Conservation (phyloP, 2,113 vertebrate genomes). For the Oxyura jamaicensis region DNA sequence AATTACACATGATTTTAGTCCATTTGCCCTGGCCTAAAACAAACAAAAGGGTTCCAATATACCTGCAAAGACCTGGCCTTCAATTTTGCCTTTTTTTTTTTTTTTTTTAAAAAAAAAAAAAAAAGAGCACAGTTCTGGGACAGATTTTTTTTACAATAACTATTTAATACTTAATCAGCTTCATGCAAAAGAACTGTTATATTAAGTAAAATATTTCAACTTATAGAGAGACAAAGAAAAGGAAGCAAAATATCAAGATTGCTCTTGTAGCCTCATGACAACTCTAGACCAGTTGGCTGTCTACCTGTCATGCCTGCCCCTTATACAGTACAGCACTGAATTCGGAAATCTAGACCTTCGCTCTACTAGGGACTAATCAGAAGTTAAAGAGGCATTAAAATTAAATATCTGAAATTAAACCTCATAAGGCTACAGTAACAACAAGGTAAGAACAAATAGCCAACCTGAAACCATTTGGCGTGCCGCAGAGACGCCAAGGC, state of each 20-base stretch:
- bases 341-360: slow-evolving; percentile 38
- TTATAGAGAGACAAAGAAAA: slow-evolving; percentile 66
- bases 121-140: slow-evolving; percentile 71
- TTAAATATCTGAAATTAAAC: slow-evolving; percentile 70
- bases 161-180: slow-evolving; percentile 64
- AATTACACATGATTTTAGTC: slow-evolving; percentile 98
- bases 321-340: slow-evolving; percentile 30
- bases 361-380: slow-evolving; percentile 57
- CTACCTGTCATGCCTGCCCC: slow-evolving; percentile 39
- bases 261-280: slow-evolving; percentile 87
- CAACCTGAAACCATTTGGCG: slow-evolving; percentile 99
- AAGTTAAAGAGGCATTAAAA: slow-evolving; percentile 63
- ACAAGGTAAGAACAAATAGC: slow-evolving; percentile 91
- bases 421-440: slow-evolving; percentile 88
- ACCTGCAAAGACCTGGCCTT: slow-evolving; percentile 63
- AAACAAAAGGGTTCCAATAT: slow-evolving; percentile 79
- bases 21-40: slow-evolving; percentile 97
- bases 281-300: slow-evolving; percentile 48
- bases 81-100: slow-evolving; percentile 58
- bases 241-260: slow-evolving; percentile 78
- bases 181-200: slow-evolving; percentile 72
- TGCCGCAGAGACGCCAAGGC: slow-evolving; percentile 99
- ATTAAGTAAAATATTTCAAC: slow-evolving; percentile 35
- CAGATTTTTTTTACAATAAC: background rate
- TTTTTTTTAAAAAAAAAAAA: no score